Evolutionary conservation across 2,113 vertebrate species (phyloP), one percentile per base, ranked within the genome.

Genomic region (Sturnus vulgaris): DNA sequence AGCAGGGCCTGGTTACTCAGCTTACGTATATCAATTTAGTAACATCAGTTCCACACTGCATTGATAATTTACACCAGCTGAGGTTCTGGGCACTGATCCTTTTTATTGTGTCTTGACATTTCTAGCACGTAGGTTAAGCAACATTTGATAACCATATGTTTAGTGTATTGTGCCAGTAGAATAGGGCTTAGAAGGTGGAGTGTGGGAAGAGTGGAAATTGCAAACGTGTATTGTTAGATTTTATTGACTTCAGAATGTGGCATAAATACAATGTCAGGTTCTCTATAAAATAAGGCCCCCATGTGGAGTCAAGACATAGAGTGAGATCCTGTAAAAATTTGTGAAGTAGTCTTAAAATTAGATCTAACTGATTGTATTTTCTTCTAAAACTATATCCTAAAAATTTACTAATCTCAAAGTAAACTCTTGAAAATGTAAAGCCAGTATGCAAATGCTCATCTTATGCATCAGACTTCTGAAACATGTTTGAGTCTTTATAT

Each of bases 101-200:
- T 95, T 95, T 91, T 96, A 91, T 92, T 89, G 89, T 91, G 77
- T 92, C 78, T 89, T 95, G 81, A 86, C 73, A 96, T 91, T 64
- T 89, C 66, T 82, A 93, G 91, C 70, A 72, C 6, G 6, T 89
- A 86, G 69, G 59, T 89, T 93, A 93, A 97, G 86, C 80, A 95
- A 81, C 86, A 84, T 96, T 96, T 92, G 94, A 95, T 96, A 94
- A 93, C 94, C 95, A 93, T 93, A 94, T 95, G 92, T 83, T 81
- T 82, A 60, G 44, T 71, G 40, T 71, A 49, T 65, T 94, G n/a
- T 95, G 85, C 93, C 88, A 96, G 55, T 71, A 92, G 93, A 90
- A 85, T 65, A 72, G 59, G 65, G 85, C 90, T 82, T 79, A 85
- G 82, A 93, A 93, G 73, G 83, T 89, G 72, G 73, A 86, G 69